phyloP scores from a whole-genome alignment of 2,113 vertebrate genomes.

The Brienomyrus longianalis region DNA sequence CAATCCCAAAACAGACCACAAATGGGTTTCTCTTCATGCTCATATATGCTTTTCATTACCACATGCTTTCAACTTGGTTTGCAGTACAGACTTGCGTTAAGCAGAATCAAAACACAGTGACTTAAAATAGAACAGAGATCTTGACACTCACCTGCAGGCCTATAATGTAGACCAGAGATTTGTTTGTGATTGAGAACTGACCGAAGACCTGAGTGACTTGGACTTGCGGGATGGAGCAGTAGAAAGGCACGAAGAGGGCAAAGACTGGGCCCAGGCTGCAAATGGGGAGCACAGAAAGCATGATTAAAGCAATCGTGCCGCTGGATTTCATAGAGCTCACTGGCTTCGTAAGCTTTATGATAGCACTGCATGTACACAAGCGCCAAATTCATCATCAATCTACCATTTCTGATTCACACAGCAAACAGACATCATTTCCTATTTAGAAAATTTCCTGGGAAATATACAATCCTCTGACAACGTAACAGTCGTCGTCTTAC shows the following conservation, averaged over 20 bases:
- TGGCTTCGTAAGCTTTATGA: background rate
- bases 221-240: conserved; percentile 80
- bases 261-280: conserved; percentile 84
- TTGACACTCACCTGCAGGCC: conserved; percentile 78
- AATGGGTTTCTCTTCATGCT: background rate
- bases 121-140: background rate
- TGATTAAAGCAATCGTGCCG: background rate
- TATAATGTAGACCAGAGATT: conserved; percentile 88
- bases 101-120: background rate
- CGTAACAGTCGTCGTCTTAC: background rate
- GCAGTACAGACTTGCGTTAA: too few species aligned
- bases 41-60: background rate
- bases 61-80: background rate
- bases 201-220: conserved; percentile 85
- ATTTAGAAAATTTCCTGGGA: background rate
- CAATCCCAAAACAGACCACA: conserved; percentile 4
- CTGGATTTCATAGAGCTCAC: background rate
- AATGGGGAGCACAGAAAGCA: background rate
- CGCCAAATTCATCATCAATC: background rate
- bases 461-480: background rate
- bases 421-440: background rate
- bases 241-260: conserved; percentile 92
- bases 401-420: background rate
- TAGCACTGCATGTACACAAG: background rate
- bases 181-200: conserved; percentile 87